Conservation (phyloP, 2,113 vertebrate species). For the Ptychochromis oligacanthus region DNA sequence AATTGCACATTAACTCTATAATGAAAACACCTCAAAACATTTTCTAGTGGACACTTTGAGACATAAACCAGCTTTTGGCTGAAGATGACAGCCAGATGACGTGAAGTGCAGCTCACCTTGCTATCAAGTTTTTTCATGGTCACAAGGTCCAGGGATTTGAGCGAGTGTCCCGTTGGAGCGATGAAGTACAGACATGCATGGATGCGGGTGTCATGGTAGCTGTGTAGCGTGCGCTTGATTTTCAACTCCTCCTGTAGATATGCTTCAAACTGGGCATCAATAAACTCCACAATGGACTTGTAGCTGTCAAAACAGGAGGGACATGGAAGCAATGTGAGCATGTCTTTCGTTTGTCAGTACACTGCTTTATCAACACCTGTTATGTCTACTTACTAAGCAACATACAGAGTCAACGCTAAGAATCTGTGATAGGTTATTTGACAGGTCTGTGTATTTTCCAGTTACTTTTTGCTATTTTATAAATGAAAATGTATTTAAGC, state of each 20-base stretch:
- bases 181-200: constrained; percentile 98
- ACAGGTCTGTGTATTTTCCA: neutral
- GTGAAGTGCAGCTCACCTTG: constrained; percentile 83
- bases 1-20: neutral
- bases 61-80: neutral
- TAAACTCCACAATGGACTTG: constrained; percentile 97
- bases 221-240: constrained; percentile 94
- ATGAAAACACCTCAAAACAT: neutral
- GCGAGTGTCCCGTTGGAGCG: constrained; percentile 94
- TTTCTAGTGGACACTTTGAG: accelerated
- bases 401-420: no score
- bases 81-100: neutral
- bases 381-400: neutral
- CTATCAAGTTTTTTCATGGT: constrained; percentile 99
- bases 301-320: constrained; percentile 82
- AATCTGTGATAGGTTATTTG: no score
- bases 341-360: neutral
- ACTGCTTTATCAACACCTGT: neutral
- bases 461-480: neutral
- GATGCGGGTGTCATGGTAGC: constrained; percentile 95
- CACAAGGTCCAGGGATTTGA: constrained; percentile 96
- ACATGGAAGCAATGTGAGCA: neutral
- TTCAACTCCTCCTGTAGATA: constrained; percentile 98
- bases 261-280: constrained; percentile 95
- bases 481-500: no score